These are phyloP conservation scores for Phoebastria nigripes DNA, from an alignment of 2,797 vertebrate species.

Conservation along the genomic window DNA sequence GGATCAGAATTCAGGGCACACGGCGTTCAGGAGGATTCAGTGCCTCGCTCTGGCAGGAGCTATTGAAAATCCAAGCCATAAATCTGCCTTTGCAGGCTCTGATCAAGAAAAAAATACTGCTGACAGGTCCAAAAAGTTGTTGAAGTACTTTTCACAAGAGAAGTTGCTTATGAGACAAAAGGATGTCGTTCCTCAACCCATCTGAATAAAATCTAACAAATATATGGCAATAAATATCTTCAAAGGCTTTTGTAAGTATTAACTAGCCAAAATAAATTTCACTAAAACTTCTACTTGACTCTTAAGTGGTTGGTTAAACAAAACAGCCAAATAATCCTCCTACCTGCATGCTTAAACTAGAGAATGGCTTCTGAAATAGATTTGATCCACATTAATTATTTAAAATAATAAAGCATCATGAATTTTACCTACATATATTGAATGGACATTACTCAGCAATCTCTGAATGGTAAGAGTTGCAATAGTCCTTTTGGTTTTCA, in stretches of 20 bases:
- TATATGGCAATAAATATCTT: slow-evolving; percentile 48
- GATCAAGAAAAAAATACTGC: background rate
- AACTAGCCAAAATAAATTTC: slow-evolving; percentile 39
- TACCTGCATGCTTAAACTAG: background rate
- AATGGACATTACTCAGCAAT: slow-evolving; percentile 44
- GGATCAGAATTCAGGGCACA: background rate
- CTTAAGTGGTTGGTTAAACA: background rate
- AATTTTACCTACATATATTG: background rate
- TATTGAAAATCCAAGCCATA: background rate
- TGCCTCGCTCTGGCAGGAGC: background rate
- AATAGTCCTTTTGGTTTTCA: slow-evolving; percentile 22
- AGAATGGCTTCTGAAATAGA: slow-evolving; percentile 8
- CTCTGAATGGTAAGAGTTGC: background rate
- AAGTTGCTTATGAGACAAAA: slow-evolving; percentile 34
- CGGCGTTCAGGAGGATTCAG: background rate
- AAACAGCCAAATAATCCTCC: background rate
- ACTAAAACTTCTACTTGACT: slow-evolving; percentile 15
- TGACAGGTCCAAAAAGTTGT: slow-evolving; percentile 25
- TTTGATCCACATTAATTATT: slow-evolving; percentile 6
- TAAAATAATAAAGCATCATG: slow-evolving; percentile 1
- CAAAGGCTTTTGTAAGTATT: slow-evolving; percentile 26
- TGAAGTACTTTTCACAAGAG: background rate
- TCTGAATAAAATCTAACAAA: slow-evolving; percentile 13
- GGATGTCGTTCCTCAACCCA: background rate
- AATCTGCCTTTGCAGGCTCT: background rate